These are phyloP conservation scores for Peromyscus californicus DNA, from an alignment of 2,113 vertebrate species.

Conservation along the genomic window DNA sequence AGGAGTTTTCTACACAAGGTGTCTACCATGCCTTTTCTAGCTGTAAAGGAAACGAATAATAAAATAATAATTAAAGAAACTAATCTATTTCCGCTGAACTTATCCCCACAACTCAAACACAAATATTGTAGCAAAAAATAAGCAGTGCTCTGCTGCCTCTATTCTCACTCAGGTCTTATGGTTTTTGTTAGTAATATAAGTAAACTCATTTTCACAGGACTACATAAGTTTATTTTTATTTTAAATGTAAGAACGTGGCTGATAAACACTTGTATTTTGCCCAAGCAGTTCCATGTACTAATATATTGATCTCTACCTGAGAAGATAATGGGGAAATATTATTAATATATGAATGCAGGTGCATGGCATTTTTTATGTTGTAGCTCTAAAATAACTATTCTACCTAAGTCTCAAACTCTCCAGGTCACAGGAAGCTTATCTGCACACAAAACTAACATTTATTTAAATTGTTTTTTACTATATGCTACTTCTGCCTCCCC, in stretches of 20 bases:
- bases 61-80: background rate
- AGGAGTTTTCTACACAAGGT: background rate
- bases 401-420: background rate
- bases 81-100: background rate
- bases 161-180: background rate
- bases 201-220: background rate
- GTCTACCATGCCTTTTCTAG: background rate
- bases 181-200: background rate
- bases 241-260: constrained; percentile 6
- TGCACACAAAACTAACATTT: background rate
- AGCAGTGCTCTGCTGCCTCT: background rate
- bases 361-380: background rate
- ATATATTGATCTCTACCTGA: background rate
- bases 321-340: background rate
- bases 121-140: background rate
- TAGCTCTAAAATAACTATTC: background rate
- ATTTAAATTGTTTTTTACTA: background rate
- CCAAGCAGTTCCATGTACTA: background rate
- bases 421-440: background rate
- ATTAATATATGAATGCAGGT: background rate
- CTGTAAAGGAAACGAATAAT: background rate
- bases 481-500: background rate
- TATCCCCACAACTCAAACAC: background rate
- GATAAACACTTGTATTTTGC: constrained; percentile 35
- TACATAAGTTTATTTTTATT: background rate